Evolutionary conservation across 2,113 vertebrate species (phyloP).

Genomic region (Anser cygnoides): DNA sequence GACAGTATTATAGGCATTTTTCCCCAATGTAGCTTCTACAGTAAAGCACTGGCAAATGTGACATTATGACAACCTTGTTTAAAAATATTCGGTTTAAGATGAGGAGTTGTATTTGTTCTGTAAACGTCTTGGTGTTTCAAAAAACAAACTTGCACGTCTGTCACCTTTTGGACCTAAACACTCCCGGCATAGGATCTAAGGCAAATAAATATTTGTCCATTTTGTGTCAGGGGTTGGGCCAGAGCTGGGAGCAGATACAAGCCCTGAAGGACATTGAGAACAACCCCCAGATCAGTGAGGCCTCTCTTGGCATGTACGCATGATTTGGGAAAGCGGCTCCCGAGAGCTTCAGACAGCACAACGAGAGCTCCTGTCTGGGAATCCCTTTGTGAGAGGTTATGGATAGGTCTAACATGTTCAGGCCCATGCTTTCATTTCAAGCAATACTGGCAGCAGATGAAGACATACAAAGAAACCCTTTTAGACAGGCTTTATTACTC

Average conservation of each 20-base stretch:
- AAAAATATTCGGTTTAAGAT: conserved; percentile 30
- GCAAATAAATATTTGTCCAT: conserved; percentile 56
- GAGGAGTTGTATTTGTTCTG: conserved; percentile 39
- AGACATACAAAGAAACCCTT: conserved; percentile 3
- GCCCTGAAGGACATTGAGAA: rapidly evolving
- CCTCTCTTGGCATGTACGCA: rapidly evolving
- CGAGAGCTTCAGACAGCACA: neutral
- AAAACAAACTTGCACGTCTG: conserved; percentile 41
- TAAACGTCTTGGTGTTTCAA: conserved; percentile 15
- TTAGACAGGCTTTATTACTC: conserved; percentile 14
- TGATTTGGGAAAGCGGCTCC: neutral
- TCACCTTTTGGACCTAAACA: conserved; percentile 33
- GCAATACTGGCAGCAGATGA: neutral
- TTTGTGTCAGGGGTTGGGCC: neutral
- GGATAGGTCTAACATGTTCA: neutral
- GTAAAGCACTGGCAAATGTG: neutral
- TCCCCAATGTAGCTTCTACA: neutral
- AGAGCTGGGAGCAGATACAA: neutral
- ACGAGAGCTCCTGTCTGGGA: neutral
- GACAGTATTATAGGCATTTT: conserved; percentile 27
- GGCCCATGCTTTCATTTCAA: neutral
- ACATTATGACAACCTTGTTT: conserved; percentile 49
- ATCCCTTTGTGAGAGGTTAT: neutral
- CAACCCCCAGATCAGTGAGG: rapidly evolving
- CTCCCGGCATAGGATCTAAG: conserved; percentile 10